Base-by-base conservation (phyloP, 2,113 vertebrate genomes). In the Alectura lathami region DNA sequence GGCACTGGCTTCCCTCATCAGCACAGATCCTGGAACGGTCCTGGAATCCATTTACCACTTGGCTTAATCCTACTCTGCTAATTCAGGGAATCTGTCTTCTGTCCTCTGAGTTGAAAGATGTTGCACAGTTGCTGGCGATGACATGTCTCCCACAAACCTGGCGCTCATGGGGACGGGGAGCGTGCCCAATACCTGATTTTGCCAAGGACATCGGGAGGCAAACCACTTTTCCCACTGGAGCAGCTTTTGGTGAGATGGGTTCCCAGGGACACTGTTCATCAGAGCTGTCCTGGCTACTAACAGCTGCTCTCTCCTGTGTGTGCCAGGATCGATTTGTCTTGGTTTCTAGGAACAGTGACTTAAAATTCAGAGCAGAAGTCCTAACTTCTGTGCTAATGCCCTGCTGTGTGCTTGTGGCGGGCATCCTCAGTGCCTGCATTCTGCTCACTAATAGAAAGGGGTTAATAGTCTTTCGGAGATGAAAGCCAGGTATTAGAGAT, bases 11-110 rank as follows among this genome's bases (percentile, higher is more conserved):
- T 91, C 91, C 94, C 75, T 82, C 56, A 0, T 92, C 66, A 79
- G 34, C 86, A 86, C 54, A 83, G 80, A 57, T 91, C 91, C 83
- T 66, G 77, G 56, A 93, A 42, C 89, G 91, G 77, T 80, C 88
- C 83, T 90, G 93, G 93, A 93, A 88, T 97, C 93, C 90, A 73
- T 94, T 96, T 57, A 51, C 90, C 83, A 88, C 92, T 96, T 96
- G 93, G 90, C 90, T 91, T 97, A 97, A 96, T 96, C 96, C 95
- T 63, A 11, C 80, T 38, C 30, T 70, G 73, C 26, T 86, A 80
- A 2, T 56, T 93, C 64, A 74, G 91, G 68, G 86, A 94, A 90
- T 88, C 96, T 97, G 95, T 90, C 83, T 94, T 93, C 75, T 88
- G 89, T 96, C 93, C 2, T 81, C 51, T 24, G 73, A 60, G 87